Evolutionary conservation across 2,797 vertebrate genomes (phyloP).

Genomic region (Sorex maritimensis): DNA sequence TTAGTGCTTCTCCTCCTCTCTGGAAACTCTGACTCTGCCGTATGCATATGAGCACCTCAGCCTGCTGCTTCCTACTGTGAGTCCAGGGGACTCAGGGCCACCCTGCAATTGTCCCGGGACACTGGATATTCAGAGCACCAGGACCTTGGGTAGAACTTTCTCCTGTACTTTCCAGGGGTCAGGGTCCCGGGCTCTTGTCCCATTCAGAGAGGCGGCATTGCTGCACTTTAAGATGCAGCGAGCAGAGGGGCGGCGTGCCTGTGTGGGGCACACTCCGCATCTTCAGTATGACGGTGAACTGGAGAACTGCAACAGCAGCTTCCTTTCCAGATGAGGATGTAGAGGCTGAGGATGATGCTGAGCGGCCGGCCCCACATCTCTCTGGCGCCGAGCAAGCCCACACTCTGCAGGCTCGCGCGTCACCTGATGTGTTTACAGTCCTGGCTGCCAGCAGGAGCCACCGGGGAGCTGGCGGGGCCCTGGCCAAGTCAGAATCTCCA

Average conservation of each 20-base stretch:
- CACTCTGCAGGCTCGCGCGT: not conserved
- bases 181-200: not conserved
- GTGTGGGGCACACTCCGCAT: not conserved
- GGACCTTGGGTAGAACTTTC: not conserved
- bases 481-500: slow-evolving; percentile 52
- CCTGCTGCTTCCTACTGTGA: not conserved
- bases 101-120: not conserved
- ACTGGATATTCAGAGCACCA: not conserved
- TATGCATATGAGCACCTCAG: not conserved
- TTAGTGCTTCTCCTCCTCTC: not conserved
- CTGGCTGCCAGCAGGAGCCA: slow-evolving; percentile 11
- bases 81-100: not conserved
- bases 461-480: slow-evolving; percentile 30
- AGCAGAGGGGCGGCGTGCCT: not conserved
- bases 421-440: slow-evolving; percentile 44
- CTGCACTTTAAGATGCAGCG: not conserved
- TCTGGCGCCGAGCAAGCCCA: not conserved
- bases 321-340: not conserved
- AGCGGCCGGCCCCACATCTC: not conserved
- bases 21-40: slow-evolving; percentile 1
- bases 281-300: slow-evolving; percentile 10
- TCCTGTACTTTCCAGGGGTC: not conserved
- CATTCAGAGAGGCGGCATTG: not conserved
- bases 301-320: not conserved
- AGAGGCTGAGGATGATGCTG: not conserved